phyloP scores from a whole-genome alignment of 1,140 invertebrate genomes.

The Ostrea edulis region DNA sequence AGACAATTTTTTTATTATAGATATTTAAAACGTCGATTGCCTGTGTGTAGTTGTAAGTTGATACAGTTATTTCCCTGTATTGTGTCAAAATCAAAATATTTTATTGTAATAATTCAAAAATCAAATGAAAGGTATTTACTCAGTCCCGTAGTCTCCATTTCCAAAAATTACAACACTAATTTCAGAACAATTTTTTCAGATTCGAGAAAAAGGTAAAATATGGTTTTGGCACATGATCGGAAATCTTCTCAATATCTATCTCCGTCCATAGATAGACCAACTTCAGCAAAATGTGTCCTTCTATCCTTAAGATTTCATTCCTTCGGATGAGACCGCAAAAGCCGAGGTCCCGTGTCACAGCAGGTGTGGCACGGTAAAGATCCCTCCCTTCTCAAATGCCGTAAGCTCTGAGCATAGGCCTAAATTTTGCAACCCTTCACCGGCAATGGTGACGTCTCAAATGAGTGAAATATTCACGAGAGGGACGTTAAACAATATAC shows the following conservation, averaged over 20 bases:
- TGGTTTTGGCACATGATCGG: slow-evolving; percentile 38
- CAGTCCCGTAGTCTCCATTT: slow-evolving; percentile 42
- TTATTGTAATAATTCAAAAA: background rate
- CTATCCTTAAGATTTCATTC: too few species aligned
- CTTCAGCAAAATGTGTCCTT: background rate
- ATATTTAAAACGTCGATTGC: too few species aligned
- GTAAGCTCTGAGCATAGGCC: too few species aligned
- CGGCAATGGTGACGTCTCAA: too few species aligned
- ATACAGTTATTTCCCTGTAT: background rate
- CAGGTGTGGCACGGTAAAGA: too few species aligned
- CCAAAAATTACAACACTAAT: slow-evolving; percentile 4
- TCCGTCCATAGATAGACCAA: slow-evolving; percentile 35
- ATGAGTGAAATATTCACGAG: too few species aligned
- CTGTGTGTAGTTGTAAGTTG: slow-evolving; percentile 22
- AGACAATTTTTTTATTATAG: too few species aligned
- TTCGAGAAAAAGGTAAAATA: slow-evolving; percentile 23
- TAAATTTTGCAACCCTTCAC: too few species aligned
- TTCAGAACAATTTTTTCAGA: background rate
- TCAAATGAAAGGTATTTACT: slow-evolving; percentile 40
- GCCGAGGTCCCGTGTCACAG: too few species aligned
- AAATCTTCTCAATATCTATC: slow-evolving; percentile 41
- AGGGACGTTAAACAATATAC: too few species aligned
- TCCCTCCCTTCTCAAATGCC: too few species aligned
- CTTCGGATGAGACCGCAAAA: too few species aligned
- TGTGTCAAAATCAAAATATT: background rate